These are phyloP conservation scores for Phyllostomus hastatus DNA, from an alignment of 2,113 vertebrate species.

Conservation along the genomic window DNA sequence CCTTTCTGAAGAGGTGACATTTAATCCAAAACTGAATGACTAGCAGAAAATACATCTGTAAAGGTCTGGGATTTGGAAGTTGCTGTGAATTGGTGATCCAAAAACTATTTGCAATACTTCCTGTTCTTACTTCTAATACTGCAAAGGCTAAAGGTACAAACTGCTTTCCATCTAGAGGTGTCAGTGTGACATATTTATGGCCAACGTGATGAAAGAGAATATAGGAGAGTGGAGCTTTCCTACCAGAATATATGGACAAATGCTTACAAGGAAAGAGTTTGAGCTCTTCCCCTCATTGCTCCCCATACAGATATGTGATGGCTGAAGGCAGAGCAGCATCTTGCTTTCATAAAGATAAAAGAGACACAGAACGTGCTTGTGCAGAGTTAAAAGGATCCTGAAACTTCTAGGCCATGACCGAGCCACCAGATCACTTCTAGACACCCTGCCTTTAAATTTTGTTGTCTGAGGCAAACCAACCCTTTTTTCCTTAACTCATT, in stretches of 20 bases:
- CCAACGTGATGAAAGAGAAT: neutral
- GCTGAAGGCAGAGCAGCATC: neutral
- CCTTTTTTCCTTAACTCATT: neutral
- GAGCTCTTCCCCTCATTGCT: neutral
- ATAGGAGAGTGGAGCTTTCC: neutral
- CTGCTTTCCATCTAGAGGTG: neutral
- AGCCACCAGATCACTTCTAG: neutral
- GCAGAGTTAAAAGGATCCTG: neutral
- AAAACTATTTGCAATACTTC: neutral
- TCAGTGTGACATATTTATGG: neutral
- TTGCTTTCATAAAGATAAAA: neutral
- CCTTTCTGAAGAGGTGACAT: neutral
- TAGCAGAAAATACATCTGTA: neutral
- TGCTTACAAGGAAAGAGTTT: neutral
- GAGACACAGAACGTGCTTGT: neutral
- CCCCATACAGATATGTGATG: neutral
- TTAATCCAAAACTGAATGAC: neutral
- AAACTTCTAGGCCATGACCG: neutral
- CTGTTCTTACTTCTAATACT: neutral
- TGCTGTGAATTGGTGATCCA: neutral
- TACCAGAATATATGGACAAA: neutral
- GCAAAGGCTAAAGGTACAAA: neutral
- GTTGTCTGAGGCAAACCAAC: neutral
- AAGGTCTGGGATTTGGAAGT: neutral
- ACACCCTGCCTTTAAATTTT: neutral